These are phyloP conservation scores for Margarornis squamiger DNA, from an alignment of 2,797 vertebrate genomes.

Conservation along the genomic window DNA sequence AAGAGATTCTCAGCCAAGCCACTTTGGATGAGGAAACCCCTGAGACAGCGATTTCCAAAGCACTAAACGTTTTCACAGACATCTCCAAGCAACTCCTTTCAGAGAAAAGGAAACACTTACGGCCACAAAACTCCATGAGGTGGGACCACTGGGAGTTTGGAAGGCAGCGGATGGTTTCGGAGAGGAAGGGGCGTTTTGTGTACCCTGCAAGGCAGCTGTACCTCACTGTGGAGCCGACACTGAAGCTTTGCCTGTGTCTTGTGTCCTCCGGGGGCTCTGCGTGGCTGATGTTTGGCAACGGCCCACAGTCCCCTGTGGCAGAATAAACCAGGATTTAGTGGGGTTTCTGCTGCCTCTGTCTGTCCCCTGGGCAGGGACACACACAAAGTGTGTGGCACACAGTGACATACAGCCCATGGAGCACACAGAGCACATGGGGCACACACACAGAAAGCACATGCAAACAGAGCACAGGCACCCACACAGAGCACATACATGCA, in stretches of 20 bases:
- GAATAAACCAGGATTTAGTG: accelerated
- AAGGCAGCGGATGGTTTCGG: not conserved
- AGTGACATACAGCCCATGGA: too few relatives aligned
- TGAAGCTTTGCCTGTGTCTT: not conserved
- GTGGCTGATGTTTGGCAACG: not conserved
- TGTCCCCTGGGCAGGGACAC: not conserved
- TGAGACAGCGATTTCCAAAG: not conserved
- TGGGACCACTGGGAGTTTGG: not conserved
- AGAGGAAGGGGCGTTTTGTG: not conserved
- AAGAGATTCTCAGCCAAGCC: not conserved
- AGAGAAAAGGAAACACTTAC: not conserved
- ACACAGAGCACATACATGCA: not conserved
- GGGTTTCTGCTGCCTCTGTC: accelerated
- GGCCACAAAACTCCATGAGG: not conserved
- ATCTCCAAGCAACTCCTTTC: accelerated
- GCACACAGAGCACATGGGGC: not conserved
- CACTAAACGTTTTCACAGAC: accelerated
- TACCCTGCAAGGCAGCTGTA: not conserved
- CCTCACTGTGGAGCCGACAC: not conserved
- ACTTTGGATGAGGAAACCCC: not conserved
- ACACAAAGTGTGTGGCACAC: accelerated
- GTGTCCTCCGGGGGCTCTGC: not conserved
- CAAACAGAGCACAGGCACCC: not conserved
- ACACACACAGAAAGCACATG: not conserved
- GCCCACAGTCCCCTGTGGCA: not conserved